Evolutionary conservation across 92 coral and sea anemone species (phyloP).

Genomic region (Hydrozoanthus gracilis): DNA sequence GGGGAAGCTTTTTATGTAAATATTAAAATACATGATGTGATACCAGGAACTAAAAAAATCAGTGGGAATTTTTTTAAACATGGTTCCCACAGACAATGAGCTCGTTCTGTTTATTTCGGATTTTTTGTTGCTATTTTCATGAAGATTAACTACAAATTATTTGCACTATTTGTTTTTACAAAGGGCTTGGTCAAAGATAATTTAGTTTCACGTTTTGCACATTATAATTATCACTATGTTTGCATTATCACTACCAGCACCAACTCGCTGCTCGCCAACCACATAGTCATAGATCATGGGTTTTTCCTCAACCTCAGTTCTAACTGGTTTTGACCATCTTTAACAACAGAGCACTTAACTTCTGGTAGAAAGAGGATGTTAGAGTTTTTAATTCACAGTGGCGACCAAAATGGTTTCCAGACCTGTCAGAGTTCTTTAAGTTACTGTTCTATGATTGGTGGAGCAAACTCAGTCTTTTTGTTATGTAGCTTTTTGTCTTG

Average conservation of each 20-base stretch:
- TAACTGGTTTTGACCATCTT: no score
- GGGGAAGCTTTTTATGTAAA: no score
- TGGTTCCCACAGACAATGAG: background rate
- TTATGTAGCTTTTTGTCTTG: background rate
- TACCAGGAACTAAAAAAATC: background rate
- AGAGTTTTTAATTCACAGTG: background rate
- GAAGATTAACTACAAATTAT: background rate
- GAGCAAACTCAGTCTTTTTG: background rate
- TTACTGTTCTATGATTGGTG: background rate
- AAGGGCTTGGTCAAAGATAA: background rate
- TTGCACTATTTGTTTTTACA: background rate
- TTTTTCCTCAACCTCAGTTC: no score
- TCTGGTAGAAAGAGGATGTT: background rate
- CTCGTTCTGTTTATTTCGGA: background rate
- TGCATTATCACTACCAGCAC: no score
- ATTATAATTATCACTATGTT: no score
- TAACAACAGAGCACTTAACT: background rate
- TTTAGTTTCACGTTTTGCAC: no score
- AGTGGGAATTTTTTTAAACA: background rate
- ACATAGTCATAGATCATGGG: no score
- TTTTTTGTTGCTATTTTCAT: background rate
- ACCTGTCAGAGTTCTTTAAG: background rate
- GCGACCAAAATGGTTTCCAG: background rate
- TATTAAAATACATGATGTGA: no score
- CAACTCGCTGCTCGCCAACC: no score